Conservation (phyloP, 2,888 invertebrate species). For the Netelia melanura region DNA sequence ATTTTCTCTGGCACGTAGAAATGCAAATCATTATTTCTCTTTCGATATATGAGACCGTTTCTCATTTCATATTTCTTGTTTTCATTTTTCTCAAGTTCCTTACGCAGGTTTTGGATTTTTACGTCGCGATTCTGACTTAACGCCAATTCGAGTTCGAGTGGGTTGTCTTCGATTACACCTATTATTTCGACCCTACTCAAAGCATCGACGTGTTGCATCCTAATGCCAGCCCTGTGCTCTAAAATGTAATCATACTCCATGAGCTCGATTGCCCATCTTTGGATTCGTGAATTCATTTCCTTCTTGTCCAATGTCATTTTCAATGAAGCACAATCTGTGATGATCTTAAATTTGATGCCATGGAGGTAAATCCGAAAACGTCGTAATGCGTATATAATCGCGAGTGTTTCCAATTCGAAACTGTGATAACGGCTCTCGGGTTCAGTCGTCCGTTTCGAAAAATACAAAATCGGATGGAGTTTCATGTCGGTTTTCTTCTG, state of each 20-base stretch:
- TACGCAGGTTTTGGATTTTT: conserved; percentile 25
- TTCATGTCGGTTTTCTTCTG: conserved; percentile 74
- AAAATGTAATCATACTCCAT: conserved; percentile 71
- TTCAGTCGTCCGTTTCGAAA: conserved; percentile 75
- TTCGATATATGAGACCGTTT: conserved; percentile 69
- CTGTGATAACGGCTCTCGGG: conserved; percentile 76
- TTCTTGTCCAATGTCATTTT: conserved; percentile 74
- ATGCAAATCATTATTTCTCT: conserved; percentile 44
- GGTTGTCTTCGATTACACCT: conserved; percentile 56
- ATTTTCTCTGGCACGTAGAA: conserved; percentile 68
- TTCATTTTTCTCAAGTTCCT: conserved; percentile 53
- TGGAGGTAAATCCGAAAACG: conserved; percentile 73
- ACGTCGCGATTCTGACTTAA: conserved; percentile 56
- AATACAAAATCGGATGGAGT: conserved; percentile 78
- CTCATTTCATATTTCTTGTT: conserved; percentile 64
- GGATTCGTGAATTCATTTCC: conserved; percentile 76
- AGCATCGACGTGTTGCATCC: conserved; percentile 76
- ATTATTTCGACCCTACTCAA: conserved; percentile 61
- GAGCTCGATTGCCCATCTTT: conserved; percentile 75
- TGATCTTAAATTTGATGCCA: conserved; percentile 74
- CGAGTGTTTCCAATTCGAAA: conserved; percentile 77
- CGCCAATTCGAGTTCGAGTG: conserved; percentile 58
- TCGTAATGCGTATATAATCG: conserved; percentile 68
- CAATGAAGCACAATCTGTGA: conserved; percentile 76
- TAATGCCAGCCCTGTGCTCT: conserved; percentile 70